These are phyloP conservation scores for Drosophila diplacantha DNA, from an alignment of 2,888 invertebrate genomes.

Conservation along the genomic window DNA sequence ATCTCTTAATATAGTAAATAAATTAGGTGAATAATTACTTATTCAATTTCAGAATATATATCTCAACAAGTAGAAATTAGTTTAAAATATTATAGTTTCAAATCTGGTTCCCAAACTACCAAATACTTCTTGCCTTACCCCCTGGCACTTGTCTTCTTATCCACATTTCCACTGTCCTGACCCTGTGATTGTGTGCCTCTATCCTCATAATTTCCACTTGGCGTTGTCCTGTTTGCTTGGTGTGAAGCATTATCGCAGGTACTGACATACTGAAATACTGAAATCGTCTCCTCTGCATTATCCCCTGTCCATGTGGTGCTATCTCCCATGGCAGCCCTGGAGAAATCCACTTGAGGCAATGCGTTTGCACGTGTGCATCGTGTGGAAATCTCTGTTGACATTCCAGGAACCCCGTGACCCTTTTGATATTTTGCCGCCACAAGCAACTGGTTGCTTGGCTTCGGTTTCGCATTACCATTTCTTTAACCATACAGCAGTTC, in stretches of 20 bases:
- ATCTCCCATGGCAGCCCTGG: constrained; percentile 1
- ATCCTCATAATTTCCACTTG: constrained; percentile 44
- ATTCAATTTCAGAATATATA: too few relatives aligned
- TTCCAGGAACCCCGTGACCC: constrained; percentile 70
- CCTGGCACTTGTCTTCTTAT: constrained; percentile 16
- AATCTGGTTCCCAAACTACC: neutral
- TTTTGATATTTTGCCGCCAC: constrained; percentile 64
- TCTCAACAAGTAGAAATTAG: neutral
- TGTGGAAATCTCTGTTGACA: constrained; percentile 75
- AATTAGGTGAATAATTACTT: too few relatives aligned
- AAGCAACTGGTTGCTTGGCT: constrained; percentile 12
- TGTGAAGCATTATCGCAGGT: constrained; percentile 60
- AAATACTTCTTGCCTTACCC: constrained; percentile 22
- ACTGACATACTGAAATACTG: constrained; percentile 28
- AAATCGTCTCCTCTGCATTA: neutral
- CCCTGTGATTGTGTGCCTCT: constrained; percentile 29
- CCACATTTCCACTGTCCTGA: constrained; percentile 12
- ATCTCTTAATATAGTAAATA: too few relatives aligned
- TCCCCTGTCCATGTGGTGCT: constrained; percentile 17
- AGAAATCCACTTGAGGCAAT: constrained; percentile 55
- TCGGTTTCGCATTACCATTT: constrained; percentile 64
- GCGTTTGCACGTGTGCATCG: constrained; percentile 75
- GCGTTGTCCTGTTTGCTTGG: constrained; percentile 66
- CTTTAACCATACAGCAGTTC: constrained; percentile 34
- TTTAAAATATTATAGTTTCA: neutral